phyloP scores from a whole-genome alignment of 2,888 invertebrate species.

The Siphonodentalium dalli region DNA sequence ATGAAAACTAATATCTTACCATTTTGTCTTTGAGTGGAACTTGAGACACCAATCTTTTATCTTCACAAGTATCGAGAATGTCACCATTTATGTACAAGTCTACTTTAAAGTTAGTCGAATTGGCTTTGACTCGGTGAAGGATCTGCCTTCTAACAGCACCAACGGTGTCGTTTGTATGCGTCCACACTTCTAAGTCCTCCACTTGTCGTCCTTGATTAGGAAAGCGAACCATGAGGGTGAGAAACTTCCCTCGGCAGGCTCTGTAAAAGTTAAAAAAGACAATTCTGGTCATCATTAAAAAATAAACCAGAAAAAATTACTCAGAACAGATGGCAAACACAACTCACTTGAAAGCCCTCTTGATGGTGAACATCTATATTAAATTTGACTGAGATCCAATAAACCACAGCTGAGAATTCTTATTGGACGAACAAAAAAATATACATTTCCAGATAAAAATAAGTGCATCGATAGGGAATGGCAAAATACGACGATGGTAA shows the following conservation, averaged over 20 bases:
- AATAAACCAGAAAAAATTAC: background rate
- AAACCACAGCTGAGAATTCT: too few species aligned
- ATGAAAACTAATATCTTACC: constrained; percentile 71
- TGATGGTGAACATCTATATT: too few species aligned
- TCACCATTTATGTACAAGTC: constrained; percentile 91
- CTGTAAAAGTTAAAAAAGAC: constrained; percentile 65
- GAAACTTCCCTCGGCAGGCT: constrained; percentile 88
- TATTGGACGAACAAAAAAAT: too few species aligned
- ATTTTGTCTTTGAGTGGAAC: constrained; percentile 88
- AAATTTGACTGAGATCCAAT: too few species aligned
- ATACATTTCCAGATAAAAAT: too few species aligned
- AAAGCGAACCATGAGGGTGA: constrained; percentile 85
- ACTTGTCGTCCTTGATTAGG: constrained; percentile 79
- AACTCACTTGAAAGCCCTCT: too few species aligned
- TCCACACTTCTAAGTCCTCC: constrained; percentile 90
- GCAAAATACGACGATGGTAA: too few species aligned
- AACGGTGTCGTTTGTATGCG: constrained; percentile 93
- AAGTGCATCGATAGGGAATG: too few species aligned
- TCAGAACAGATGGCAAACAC: too few species aligned
- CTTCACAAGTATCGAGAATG: constrained; percentile 83
- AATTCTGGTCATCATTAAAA: background rate
- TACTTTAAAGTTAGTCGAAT: constrained; percentile 78
- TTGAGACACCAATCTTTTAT: constrained; percentile 85
- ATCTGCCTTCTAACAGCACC: constrained; percentile 78
- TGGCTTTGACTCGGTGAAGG: constrained; percentile 68